Conservation (phyloP, 2,888 invertebrate species). For the Ceriagrion tenellum region DNA sequence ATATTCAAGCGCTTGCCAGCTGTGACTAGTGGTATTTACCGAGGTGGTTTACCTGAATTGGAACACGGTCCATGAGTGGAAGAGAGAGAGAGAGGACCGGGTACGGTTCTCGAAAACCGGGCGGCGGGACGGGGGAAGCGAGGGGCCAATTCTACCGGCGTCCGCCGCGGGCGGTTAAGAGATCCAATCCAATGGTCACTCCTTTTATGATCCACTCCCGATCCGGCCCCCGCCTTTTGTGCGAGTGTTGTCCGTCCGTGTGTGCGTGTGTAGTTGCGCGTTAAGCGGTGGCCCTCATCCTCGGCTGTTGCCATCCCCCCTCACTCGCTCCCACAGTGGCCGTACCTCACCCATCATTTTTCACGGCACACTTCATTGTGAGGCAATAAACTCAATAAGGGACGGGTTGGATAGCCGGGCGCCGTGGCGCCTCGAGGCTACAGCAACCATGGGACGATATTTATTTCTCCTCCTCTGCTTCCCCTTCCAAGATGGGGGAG, state of each 20-base stretch:
- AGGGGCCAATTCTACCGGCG: background rate
- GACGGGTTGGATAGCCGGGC: slow-evolving; percentile 30
- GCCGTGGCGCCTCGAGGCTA: slow-evolving; percentile 49
- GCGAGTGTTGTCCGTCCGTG: background rate
- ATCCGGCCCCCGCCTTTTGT: slow-evolving; percentile 29
- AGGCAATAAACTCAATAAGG: slow-evolving; percentile 56
- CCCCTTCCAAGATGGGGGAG: background rate
- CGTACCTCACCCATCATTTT: slow-evolving; percentile 4
- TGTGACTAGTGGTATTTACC: no score
- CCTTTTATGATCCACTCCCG: slow-evolving; percentile 21
- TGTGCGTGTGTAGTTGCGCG: background rate
- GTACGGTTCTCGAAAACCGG: background rate
- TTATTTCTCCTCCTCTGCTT: background rate
- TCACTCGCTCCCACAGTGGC: background rate
- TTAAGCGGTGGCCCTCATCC: background rate
- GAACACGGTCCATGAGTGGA: background rate
- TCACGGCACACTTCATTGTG: slow-evolving; percentile 52
- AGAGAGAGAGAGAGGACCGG: background rate
- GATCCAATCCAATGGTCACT: slow-evolving; percentile 20
- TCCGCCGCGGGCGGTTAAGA: background rate
- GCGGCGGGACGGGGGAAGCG: background rate
- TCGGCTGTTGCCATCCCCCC: background rate
- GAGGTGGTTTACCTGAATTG: no score
- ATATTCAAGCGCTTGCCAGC: no score
- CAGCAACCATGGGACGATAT: background rate